Conservation (phyloP, 64 coral and sea anemone genomes). For the Pocillopora verrucosa region DNA sequence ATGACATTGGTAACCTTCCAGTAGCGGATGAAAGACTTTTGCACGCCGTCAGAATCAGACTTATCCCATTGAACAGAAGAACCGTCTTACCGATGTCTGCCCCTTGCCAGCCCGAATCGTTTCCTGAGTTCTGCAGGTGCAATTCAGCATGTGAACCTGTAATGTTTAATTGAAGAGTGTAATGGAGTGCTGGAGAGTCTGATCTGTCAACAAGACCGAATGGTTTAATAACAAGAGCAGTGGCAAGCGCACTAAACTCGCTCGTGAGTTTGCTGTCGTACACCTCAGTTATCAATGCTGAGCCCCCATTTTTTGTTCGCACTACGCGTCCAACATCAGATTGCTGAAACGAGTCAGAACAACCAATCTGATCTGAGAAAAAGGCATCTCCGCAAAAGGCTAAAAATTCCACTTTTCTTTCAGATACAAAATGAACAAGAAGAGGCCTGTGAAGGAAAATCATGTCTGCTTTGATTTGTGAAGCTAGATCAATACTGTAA, state of each 20-base stretch:
- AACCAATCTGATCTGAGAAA: constrained; percentile 50
- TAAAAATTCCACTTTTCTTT: constrained; percentile 63
- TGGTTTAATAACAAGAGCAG: constrained; percentile 35
- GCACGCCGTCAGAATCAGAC: constrained; percentile 59
- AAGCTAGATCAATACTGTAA: constrained; percentile 29
- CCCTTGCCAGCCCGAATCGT: constrained; percentile 55
- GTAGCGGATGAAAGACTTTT: constrained; percentile 40
- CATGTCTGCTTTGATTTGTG: constrained; percentile 28
- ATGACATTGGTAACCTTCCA: constrained; percentile 3
- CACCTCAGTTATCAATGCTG: constrained; percentile 59
- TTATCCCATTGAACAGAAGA: constrained; percentile 62
- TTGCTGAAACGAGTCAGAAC: constrained; percentile 53
- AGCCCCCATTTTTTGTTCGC: constrained; percentile 70
- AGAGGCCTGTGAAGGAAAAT: constrained; percentile 58
- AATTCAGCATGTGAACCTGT: constrained; percentile 53
- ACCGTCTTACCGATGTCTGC: constrained; percentile 81
- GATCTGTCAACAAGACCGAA: constrained; percentile 16
- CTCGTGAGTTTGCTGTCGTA: constrained; percentile 12
- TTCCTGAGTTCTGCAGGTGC: constrained; percentile 27
- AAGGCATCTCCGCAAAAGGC: constrained; percentile 59
- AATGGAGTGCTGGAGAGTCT: constrained; percentile 39
- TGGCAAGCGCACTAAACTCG: constrained; percentile 35
- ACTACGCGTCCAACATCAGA: constrained; percentile 64
- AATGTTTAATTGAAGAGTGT: constrained; percentile 53
- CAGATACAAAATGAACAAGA: constrained; percentile 56